These are phyloP conservation scores for Luffia ferchaultella DNA, from an alignment of 2,888 invertebrate genomes.

Conservation along the genomic window DNA sequence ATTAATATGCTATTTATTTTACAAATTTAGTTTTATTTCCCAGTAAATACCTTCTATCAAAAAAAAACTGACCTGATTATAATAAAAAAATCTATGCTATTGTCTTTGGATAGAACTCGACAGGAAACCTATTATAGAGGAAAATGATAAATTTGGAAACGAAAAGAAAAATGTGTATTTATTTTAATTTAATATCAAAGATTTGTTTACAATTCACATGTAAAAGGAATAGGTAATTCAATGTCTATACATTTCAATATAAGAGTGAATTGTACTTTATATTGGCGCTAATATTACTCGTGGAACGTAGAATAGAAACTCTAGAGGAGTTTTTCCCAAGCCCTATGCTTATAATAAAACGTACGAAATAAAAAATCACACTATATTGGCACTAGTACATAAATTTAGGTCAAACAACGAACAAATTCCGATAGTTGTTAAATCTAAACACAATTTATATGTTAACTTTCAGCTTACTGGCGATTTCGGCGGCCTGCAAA, in stretches of 20 bases:
- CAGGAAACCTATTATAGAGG: no score
- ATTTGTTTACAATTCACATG: constrained; percentile 34
- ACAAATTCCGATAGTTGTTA: constrained; percentile 25
- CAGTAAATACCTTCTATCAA: no score
- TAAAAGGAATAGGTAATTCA: constrained; percentile 37
- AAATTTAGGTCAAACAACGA: constrained; percentile 37
- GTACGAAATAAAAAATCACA: constrained; percentile 12
- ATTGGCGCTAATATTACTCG: constrained; percentile 28
- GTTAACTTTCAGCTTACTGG: constrained; percentile 33
- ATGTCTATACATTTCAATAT: constrained; percentile 27
- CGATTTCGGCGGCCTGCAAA: constrained; percentile 57
- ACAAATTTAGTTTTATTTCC: no score
- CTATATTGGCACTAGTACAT: constrained; percentile 55
- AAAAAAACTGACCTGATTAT: no score
- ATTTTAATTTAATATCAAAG: constrained; percentile 49
- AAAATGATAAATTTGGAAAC: constrained; percentile 21
- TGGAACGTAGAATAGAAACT: constrained; percentile 24
- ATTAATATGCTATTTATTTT: no score
- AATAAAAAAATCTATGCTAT: no score
- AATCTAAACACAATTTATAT: constrained; percentile 25
- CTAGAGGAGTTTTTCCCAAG: constrained; percentile 23
- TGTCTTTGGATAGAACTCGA: no score
- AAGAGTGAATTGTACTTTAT: constrained; percentile 22
- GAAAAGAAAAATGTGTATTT: constrained; percentile 21
- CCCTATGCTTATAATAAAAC: constrained; percentile 8